Conservation (phyloP, 2,797 vertebrate genomes). For the Chaunax sp. region DNA sequence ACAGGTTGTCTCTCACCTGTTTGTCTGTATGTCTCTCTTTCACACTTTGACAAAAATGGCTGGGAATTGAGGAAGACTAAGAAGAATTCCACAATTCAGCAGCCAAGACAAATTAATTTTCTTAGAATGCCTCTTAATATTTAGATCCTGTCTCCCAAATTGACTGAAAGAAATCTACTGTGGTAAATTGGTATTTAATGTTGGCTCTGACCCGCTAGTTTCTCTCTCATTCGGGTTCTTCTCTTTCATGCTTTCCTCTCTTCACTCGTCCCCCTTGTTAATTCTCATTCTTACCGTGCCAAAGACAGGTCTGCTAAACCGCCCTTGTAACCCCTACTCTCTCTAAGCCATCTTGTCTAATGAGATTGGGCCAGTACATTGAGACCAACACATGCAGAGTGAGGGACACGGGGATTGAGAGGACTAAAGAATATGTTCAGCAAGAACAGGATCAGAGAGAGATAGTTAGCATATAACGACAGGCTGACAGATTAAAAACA, state of each 20-base stretch:
- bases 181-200: conserved; percentile 28
- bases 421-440: conserved; percentile 25
- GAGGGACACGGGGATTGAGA: conserved; percentile 11
- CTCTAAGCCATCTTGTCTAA: conserved; percentile 75
- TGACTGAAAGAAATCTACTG: conserved; percentile 20
- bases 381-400: conserved; percentile 47
- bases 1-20: conserved; percentile 14
- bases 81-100: neutral
- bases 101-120: neutral
- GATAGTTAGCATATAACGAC: conserved; percentile 5
- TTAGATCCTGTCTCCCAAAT: conserved; percentile 13
- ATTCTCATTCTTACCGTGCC: conserved; percentile 51
- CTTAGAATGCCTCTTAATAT: conserved; percentile 13
- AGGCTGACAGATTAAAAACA: conserved; percentile 22
- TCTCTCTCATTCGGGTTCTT: conserved; percentile 23
- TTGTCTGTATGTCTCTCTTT: neutral
- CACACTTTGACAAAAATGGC: neutral
- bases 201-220: conserved; percentile 10
- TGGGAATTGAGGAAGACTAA: neutral
- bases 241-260: conserved; percentile 51
- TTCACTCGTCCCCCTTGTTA: conserved; percentile 18
- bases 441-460: conserved; percentile 24
- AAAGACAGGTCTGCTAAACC: conserved; percentile 60
- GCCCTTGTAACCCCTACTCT: conserved; percentile 55
- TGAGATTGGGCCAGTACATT: conserved; percentile 70